Base-by-base conservation (phyloP, 2,797 vertebrate genomes). In the Sebastes steindachneri region DNA sequence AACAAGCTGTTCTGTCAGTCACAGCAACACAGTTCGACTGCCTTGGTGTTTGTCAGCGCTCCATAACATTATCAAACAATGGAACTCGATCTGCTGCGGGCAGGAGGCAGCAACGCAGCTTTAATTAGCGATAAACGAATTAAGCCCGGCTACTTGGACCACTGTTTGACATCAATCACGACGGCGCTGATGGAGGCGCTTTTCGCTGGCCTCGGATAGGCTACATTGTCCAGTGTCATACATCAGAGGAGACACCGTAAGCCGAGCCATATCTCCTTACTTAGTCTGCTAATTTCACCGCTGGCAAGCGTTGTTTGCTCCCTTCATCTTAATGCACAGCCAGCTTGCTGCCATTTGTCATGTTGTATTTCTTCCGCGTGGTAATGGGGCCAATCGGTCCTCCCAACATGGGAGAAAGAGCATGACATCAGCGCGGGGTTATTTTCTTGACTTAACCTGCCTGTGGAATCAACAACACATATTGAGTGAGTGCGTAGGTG, bases 331-430 rank as follows among this genome's bases (percentile, higher is more conserved):
- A 89, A 75, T 80, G 83, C 45, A 37, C 57, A 41, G 74, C 83
- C 73, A 85, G 86, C 83, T 87, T 73, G 83, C 88, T 87, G 85
- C 86, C 82, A 92, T 95, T 93, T 94, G 91, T 95, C 87, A 92
- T 74, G 82, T 88, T 84, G 78, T 80, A 88, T 92, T 92, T 86
- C 78, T 10, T 68, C 67, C 58, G 63, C 58, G 63, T 1, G 9
- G 63, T 84, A 88, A 89, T 79, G 86, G 48, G 72, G 77, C 83
- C 73, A 57, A 65, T 68, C 64, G 35, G 75, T 73, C 70, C 66
- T 77, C 68, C 41, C 64, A 75, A 89, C 77, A 77, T 63, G 72
- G 79, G 75, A 73, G 8, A 83, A 86, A 35, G 65, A 55, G 83
- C 68, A 83, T 94, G 90, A 93, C 85, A 76, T 94, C 92, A 93